These are phyloP conservation scores for Neodon shergylaensis DNA, from an alignment of 2,113 vertebrate genomes.

Conservation along the genomic window DNA sequence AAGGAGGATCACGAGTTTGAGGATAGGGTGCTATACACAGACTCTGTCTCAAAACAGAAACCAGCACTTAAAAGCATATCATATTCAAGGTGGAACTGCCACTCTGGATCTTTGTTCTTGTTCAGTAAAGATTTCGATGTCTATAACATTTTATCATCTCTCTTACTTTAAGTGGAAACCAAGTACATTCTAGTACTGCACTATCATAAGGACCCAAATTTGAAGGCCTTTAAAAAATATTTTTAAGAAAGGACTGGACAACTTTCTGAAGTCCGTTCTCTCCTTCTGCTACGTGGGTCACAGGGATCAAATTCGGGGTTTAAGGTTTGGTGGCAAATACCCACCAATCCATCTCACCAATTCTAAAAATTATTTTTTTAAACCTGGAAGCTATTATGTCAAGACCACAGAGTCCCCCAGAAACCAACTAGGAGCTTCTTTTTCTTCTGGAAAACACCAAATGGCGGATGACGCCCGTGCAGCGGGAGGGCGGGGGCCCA, in stretches of 20 bases:
- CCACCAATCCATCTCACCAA: background rate
- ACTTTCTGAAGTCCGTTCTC: background rate
- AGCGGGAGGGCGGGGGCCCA: too few relatives aligned
- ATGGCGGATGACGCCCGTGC: too few relatives aligned
- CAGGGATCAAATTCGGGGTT: background rate
- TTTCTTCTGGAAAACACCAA: too few relatives aligned
- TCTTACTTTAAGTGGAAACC: constrained; percentile 55
- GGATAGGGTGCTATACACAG: constrained; percentile 56
- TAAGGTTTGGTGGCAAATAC: background rate
- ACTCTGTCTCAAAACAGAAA: background rate
- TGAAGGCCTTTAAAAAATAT: constrained; percentile 43
- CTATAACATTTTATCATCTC: constrained; percentile 24
- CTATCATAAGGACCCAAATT: constrained; percentile 37
- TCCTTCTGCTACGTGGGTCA: background rate
- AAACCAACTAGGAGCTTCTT: too few relatives aligned
- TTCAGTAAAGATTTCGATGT: constrained; percentile 30
- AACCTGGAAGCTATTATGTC: background rate
- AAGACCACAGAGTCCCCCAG: too few relatives aligned
- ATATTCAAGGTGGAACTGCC: constrained; percentile 70
- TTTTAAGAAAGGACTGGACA: background rate
- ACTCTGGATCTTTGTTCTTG: constrained; percentile 62
- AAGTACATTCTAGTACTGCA: background rate
- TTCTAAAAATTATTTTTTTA: background rate
- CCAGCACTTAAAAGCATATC: background rate
- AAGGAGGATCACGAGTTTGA: background rate